Evolutionary conservation across 2,888 invertebrate genomes (phyloP).

Genomic region (Nomada lathburiana): DNA sequence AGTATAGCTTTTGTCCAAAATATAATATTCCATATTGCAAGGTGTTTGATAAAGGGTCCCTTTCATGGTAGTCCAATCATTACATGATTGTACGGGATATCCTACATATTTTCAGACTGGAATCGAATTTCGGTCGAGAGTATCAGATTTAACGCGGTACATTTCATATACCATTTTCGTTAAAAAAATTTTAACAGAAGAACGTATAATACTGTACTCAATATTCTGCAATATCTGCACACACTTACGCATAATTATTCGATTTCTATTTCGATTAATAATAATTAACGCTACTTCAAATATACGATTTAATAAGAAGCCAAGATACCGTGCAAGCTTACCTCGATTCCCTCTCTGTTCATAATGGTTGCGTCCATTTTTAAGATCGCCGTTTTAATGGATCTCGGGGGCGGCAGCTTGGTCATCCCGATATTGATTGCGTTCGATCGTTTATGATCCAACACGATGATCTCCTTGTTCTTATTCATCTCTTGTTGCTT

Average conservation of each 20-base stretch:
- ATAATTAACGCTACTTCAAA: too few species aligned
- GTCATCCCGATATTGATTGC: conserved; percentile 99
- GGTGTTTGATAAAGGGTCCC: too few species aligned
- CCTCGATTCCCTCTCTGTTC: conserved; percentile 98
- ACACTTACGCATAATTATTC: not conserved
- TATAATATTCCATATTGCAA: too few species aligned
- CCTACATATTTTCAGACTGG: too few species aligned
- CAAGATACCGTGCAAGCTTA: conserved; percentile 72
- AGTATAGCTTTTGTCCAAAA: too few species aligned
- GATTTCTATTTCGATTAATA: too few species aligned
- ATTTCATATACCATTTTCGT: too few species aligned
- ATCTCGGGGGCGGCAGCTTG: conserved; percentile 97
- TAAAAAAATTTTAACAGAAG: not conserved
- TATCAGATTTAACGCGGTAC: too few species aligned
- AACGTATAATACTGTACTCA: not conserved
- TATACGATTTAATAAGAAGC: too few species aligned
- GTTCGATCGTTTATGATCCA: conserved; percentile 98
- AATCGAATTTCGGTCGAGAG: too few species aligned
- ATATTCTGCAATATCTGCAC: not conserved
- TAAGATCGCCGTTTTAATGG: conserved; percentile 99
- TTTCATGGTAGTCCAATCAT: too few species aligned
- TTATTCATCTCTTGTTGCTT: conserved; percentile 93
- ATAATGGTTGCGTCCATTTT: conserved; percentile 99
- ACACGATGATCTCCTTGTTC: conserved; percentile 96
- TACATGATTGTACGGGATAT: too few species aligned